Evolutionary conservation across 2,113 vertebrate species (phyloP).

Genomic region (Octodon degus): DNA sequence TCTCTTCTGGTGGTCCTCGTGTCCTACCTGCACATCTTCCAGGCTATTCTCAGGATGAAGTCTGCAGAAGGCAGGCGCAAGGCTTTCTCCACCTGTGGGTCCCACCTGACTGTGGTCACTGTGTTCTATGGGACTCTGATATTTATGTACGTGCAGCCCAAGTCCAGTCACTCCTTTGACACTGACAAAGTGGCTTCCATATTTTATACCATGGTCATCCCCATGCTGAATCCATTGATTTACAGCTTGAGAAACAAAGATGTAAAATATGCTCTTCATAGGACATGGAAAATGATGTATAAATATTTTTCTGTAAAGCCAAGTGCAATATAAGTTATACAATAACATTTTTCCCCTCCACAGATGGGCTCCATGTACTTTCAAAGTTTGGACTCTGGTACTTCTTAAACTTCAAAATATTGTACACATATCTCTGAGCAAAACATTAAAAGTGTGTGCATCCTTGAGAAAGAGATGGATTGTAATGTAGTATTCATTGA

Average conservation of each 20-base stretch:
- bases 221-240: conserved; percentile 25
- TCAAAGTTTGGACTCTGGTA: background rate
- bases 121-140: background rate
- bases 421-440: background rate
- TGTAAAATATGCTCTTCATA: background rate
- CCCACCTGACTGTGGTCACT: background rate
- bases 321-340: rapidly evolving
- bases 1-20: background rate
- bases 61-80: background rate
- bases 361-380: background rate
- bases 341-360: background rate
- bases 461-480: too few species aligned
- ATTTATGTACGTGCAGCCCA: conserved; percentile 18
- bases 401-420: background rate
- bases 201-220: background rate
- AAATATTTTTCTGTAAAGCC: background rate
- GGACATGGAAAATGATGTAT: background rate
- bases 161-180: background rate
- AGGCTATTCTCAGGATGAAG: background rate
- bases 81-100: background rate
- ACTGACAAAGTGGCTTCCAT: background rate
- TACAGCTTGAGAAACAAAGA: background rate
- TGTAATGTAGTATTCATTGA: background rate
- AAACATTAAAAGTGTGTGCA: background rate
- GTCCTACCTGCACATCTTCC: background rate